These are phyloP conservation scores for Tipula vernalis DNA, from an alignment of 2,888 invertebrate genomes.

Conservation along the genomic window DNA sequence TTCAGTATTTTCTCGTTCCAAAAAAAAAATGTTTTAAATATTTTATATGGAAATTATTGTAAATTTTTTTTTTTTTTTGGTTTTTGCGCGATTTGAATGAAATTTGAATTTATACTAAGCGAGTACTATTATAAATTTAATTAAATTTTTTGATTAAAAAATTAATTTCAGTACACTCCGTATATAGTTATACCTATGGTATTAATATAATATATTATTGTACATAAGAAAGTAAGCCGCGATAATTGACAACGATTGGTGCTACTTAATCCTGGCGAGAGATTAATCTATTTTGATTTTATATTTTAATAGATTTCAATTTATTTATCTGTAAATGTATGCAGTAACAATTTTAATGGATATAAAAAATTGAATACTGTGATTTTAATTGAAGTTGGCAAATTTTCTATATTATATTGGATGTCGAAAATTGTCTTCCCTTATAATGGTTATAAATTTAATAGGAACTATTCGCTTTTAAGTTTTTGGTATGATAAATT, in stretches of 20 bases:
- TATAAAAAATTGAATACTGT: not conserved
- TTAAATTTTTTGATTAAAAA: not conserved
- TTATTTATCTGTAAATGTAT: not conserved
- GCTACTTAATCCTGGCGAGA: constrained; percentile 4
- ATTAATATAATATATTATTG: not conserved
- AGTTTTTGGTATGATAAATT: not conserved
- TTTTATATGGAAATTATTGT: not conserved
- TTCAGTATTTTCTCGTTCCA: not conserved
- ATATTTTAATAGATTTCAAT: not conserved
- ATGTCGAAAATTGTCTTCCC: not conserved
- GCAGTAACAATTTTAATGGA: not conserved
- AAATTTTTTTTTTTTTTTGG: not conserved
- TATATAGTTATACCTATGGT: not conserved
- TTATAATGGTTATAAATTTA: not conserved
- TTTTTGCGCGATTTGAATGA: not conserved
- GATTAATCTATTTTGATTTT: not conserved
- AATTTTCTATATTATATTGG: not conserved
- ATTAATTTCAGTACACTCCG: not conserved
- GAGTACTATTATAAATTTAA: not conserved
- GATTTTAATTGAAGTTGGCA: not conserved
- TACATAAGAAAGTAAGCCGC: not conserved
- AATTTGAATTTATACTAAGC: not conserved
- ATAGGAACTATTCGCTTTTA: too few relatives aligned
- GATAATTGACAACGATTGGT: not conserved
- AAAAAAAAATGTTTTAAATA: not conserved